A percentile compares a stretch with the other conserved stretches of the same genome.
Conservation (phyloP, 2,888 invertebrate species). For the Ametastegia equiseti region DNA sequence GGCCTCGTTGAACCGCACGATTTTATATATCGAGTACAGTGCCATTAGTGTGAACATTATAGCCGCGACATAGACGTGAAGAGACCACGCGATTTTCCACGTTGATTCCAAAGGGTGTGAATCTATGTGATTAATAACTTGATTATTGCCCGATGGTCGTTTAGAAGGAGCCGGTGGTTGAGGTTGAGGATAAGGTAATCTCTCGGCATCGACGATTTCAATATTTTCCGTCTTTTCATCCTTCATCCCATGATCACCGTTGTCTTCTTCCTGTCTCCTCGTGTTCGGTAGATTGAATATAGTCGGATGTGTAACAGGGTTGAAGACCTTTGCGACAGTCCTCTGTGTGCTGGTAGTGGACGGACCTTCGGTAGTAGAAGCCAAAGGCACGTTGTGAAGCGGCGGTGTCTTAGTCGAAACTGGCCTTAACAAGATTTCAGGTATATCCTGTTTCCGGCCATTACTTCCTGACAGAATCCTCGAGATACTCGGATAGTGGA, state of each 20-base stretch:
- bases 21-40: conserved; percentile 90
- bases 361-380: conserved; percentile 69
- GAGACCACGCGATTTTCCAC: conserved; percentile 93
- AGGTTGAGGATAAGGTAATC: conserved; percentile 70
- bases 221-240: conserved; percentile 66
- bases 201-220: conserved; percentile 70
- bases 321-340: conserved; percentile 57
- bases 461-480: conserved; percentile 91
- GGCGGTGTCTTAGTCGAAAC: conserved; percentile 71
- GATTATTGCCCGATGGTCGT: conserved; percentile 61
- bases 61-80: conserved; percentile 93
- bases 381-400: conserved; percentile 75
- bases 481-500: conserved; percentile 90
- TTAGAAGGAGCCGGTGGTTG: conserved; percentile 71
- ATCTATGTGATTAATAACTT: conserved; percentile 74
- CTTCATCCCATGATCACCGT: conserved; percentile 63
- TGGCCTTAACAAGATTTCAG: conserved; percentile 83
- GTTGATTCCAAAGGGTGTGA: conserved; percentile 78
- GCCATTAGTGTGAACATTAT: conserved; percentile 91
- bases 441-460: conserved; percentile 89
- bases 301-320: conserved; percentile 68
- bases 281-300: conserved; percentile 72
- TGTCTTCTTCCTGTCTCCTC: conserved; percentile 64
- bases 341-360: conserved; percentile 55
- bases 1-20: conserved; percentile 90